Evolutionary conservation across 2,113 vertebrate species (phyloP), one percentile per base, ranked within the genome.

Genomic region (Climacteris rufus): DNA sequence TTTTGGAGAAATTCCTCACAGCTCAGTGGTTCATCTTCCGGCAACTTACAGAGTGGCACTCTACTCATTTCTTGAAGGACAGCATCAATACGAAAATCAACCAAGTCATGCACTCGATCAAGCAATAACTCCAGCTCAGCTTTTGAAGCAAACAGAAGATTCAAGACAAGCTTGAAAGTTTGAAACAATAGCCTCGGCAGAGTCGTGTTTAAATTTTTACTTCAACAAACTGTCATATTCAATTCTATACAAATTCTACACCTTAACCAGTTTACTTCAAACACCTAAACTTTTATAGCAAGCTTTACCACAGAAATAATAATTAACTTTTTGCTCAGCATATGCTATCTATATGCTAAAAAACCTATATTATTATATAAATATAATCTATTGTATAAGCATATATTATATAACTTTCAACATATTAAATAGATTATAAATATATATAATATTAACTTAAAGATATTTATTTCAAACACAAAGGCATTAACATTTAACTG

Each of bases 1-100:
- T 90, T 98, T 50, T 98, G 98, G 60, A 99, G 97, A 97, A 99
- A 99, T 72, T 98, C 98, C 25, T 99, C 99, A 79, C 99, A 99
- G 74, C 96, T 98, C 56, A 99, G 93, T 2, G 99, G 98, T n/a
- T 99, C 98, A 10, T 98, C 98, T 35, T 98, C 97, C 59, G 99
- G 99, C 28, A 99, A 96, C 15, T 96, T 88, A 93, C 99, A 99
- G 31, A 99, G 98, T 0, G 91, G 96, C 8, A 93, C 95, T 7
- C 40, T 47, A 50, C 97, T 98, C 98, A 99, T 99, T 83, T 99
- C 99, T 89, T 98, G 98, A 66, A 99, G 96, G 7, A 99, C 93
- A 12, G 98, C 98, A 17, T 98, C 98, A 31, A 99, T 99, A 83
- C 98, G 98, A 94, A 99, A 99, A 97, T 99, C 98, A 81, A 99